phyloP scores from a whole-genome alignment of 2,797 vertebrate species.

The Ctenosaura bakeri region DNA sequence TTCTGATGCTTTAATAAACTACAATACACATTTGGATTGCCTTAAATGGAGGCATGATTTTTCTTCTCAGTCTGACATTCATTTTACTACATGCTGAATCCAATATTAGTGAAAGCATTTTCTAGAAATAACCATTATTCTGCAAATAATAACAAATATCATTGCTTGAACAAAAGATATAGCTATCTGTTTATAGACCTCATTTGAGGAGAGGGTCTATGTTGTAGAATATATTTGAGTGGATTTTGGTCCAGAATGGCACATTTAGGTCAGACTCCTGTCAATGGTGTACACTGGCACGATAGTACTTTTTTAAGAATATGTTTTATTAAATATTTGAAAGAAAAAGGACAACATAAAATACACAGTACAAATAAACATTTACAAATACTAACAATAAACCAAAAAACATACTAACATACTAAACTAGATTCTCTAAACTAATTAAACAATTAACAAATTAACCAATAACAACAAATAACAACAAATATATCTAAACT shows the following conservation, averaged over 20 bases:
- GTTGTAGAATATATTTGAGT: not conserved
- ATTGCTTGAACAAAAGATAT: fast-evolving
- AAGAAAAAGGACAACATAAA: no score
- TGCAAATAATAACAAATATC: not conserved
- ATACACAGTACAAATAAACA: no score
- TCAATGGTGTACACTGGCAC: no score
- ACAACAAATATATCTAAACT: no score
- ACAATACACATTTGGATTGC: not conserved
- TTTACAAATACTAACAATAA: no score
- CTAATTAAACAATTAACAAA: no score
- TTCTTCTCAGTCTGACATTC: not conserved
- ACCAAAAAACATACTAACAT: no score
- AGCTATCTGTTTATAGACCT: not conserved
- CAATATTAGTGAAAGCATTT: not conserved
- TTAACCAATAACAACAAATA: no score
- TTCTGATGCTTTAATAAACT: not conserved
- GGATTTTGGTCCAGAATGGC: constrained; percentile 16
- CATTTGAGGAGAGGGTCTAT: not conserved
- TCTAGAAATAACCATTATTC: not conserved
- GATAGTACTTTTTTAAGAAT: no score
- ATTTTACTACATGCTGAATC: not conserved
- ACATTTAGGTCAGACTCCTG: no score
- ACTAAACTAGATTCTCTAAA: no score
- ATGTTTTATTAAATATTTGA: no score
- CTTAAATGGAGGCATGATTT: not conserved